Base-by-base conservation (phyloP, 2,888 invertebrate genomes). In the Polylopha cassiicola region DNA sequence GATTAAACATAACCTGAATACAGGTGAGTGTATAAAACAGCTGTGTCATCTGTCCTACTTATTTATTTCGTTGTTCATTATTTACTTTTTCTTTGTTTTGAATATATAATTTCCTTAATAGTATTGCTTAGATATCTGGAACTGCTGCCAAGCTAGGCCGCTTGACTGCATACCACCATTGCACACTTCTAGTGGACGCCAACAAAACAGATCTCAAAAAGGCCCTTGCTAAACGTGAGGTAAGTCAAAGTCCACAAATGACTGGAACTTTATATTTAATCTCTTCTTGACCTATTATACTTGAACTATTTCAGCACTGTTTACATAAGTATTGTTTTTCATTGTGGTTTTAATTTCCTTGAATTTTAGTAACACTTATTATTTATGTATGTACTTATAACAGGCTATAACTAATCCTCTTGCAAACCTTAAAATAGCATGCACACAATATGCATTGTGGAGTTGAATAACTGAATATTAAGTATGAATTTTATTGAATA, bases 81-180 rank as follows among this genome's bases (percentile, higher is more conserved):
- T 9, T 16, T 11, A 10, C 13, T 6, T 2, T 3, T 13, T 13
- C 13, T 8, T 6, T 14, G 13, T 8, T 1, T 26, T 26, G 14
- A 4, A 20, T 5, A 8, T 5, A 37, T 16, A 17, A 47, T 52
- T 58, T 63, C 45, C 57, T 60, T 59, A 54, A 56, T 27, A 45
- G 37, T 18, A 39, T 26, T 48, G 56, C 55, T 56, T 65, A 98
- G 96, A 89, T 99, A 56, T 98, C 98, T 57, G 99, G 98, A 53
- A 97, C 97, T 31, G 98, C 99, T 30, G 93, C 98, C 1, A 97
- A 97, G 82, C 85, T 98, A 42, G 95, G 95, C 43, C 89, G 91
- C 50, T 89, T 92, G 5, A 92, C 92, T 63, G 94, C 95, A n/a
- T 99, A 99, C 85, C 99, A 99, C 73, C 99, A 99, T 76, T 97